Evolutionary conservation across 2,113 vertebrate genomes (phyloP).

Genomic region (Seriola quinqueradiata): DNA sequence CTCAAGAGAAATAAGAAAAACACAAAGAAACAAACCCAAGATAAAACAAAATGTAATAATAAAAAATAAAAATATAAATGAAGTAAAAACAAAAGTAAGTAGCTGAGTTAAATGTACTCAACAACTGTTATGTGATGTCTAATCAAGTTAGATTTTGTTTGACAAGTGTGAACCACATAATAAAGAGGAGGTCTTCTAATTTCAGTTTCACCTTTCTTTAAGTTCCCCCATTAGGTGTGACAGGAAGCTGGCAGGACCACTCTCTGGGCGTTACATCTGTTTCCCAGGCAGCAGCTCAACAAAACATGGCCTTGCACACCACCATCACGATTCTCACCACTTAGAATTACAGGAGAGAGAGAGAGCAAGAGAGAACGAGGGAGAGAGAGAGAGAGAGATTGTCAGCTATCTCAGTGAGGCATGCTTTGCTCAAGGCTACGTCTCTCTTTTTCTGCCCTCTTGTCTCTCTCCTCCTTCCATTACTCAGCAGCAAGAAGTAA

Average conservation of each 20-base stretch:
- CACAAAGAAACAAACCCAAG: background rate
- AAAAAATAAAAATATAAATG: background rate
- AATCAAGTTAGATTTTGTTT: background rate
- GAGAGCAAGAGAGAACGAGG: slow-evolving; percentile 9
- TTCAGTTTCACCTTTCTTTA: slow-evolving; percentile 56
- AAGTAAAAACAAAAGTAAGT: background rate
- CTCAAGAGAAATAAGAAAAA: background rate
- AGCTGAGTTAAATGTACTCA: background rate
- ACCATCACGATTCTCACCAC: slow-evolving; percentile 41
- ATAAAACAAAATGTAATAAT: background rate
- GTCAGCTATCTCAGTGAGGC: slow-evolving; percentile 71
- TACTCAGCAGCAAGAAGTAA: slow-evolving; percentile 71
- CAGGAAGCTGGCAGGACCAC: slow-evolving; percentile 69
- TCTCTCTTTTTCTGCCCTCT: slow-evolving; percentile 51
- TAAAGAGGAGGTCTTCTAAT: slow-evolving; percentile 41
- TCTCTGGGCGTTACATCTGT: slow-evolving; percentile 75
- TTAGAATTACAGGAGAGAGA: slow-evolving; percentile 51
- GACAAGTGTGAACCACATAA: slow-evolving; percentile 13
- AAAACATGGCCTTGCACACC: slow-evolving; percentile 76
- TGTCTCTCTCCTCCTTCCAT: slow-evolving; percentile 57
- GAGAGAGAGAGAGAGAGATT: slow-evolving; percentile 49
- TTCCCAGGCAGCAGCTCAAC: slow-evolving; percentile 83
- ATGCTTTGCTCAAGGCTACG: slow-evolving; percentile 71
- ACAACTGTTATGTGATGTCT: background rate
- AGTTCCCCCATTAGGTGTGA: slow-evolving; percentile 55